phyloP scores from a whole-genome alignment of 2,113 vertebrate species.

The Tauraco erythrolophus region DNA sequence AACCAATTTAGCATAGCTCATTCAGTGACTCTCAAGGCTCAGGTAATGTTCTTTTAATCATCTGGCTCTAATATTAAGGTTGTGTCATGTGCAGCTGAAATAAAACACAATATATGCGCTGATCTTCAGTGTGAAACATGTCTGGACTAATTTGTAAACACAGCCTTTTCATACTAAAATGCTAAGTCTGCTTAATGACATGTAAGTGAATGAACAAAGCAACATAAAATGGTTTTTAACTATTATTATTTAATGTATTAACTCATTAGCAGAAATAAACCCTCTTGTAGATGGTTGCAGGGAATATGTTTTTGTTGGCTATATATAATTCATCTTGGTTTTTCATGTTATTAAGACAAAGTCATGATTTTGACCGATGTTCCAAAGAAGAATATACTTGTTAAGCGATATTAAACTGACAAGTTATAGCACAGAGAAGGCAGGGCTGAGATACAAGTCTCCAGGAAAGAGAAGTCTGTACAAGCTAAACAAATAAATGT shows the following conservation, averaged over 20 bases:
- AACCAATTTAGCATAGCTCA: conserved; percentile 97
- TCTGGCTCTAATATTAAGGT: conserved; percentile 89
- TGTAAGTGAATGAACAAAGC: conserved; percentile 79
- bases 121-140: conserved; percentile 76
- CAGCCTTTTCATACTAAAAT: conserved; percentile 77
- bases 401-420: conserved; percentile 70
- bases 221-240: conserved; percentile 74
- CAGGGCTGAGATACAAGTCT: conserved; percentile 13
- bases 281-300: conserved; percentile 16
- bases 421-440: conserved; percentile 1
- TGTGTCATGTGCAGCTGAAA: conserved; percentile 81
- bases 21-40: conserved; percentile 93
- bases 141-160: conserved; percentile 84
- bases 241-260: conserved; percentile 75
- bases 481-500: conserved; percentile 47
- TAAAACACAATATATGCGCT: conserved; percentile 81
- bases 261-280: conserved; percentile 69
- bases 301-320: conserved; percentile 27
- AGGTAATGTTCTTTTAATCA: conserved; percentile 99
- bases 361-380: conserved; percentile 30
- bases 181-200: conserved; percentile 75
- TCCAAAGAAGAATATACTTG: conserved; percentile 62
- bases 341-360: conserved; percentile 64
- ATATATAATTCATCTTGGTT: conserved; percentile 56
- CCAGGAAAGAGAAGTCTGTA: conserved; percentile 22